Evolutionary conservation across 2,113 vertebrate species (phyloP).

Genomic region (Phyllostomus hastatus): DNA sequence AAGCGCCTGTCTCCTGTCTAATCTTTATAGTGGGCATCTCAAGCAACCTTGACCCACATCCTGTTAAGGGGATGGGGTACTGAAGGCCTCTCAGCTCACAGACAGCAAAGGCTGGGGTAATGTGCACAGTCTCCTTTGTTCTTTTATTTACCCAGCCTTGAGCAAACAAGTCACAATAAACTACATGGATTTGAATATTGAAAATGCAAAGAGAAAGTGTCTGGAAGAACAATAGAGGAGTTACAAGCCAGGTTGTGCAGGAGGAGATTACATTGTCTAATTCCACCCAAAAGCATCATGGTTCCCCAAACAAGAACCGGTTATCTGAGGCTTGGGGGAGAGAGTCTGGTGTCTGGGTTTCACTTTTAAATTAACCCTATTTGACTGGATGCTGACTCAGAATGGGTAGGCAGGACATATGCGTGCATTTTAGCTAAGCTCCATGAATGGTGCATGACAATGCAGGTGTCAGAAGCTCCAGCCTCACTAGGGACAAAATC

Average conservation of each 20-base stretch:
- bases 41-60: background rate
- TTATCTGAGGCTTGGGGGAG: background rate
- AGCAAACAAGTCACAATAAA: slow-evolving; percentile 29
- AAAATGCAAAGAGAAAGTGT: slow-evolving; percentile 48
- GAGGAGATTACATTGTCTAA: slow-evolving; percentile 10
- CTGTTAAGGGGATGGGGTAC: background rate
- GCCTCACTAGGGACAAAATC: background rate
- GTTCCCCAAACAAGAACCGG: background rate
- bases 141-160: slow-evolving; percentile 20
- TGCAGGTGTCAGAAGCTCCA: background rate
- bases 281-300: background rate
- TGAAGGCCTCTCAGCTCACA: background rate
- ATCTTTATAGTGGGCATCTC: background rate
- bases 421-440: background rate
- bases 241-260: background rate
- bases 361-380: background rate
- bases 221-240: background rate
- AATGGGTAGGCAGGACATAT: background rate
- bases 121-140: background rate
- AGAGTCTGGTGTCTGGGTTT: background rate
- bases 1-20: background rate
- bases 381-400: background rate
- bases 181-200: background rate
- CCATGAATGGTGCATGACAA: background rate
- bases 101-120: background rate